Evolutionary conservation across 2,113 vertebrate genomes (phyloP).

Genomic region (Rhinogobius similis): DNA sequence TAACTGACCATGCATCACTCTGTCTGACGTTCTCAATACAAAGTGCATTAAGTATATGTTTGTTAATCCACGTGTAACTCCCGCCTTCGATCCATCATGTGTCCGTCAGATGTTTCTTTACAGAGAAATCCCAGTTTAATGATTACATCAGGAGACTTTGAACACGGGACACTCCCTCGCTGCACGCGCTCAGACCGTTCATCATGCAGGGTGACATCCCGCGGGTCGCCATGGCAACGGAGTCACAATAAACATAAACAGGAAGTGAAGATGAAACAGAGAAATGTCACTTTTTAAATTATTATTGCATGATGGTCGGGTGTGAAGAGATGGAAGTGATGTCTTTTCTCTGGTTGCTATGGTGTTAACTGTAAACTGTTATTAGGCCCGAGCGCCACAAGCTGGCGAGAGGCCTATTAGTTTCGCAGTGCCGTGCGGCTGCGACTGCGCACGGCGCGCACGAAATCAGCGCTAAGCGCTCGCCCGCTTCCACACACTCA

Average conservation of each 20-base stretch:
- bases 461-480: no score
- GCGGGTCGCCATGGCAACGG: neutral
- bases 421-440: no score
- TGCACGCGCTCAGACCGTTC: neutral
- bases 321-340: neutral
- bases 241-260: neutral
- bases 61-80: neutral
- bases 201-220: neutral
- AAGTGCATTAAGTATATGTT: neutral
- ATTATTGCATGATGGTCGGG: no score
- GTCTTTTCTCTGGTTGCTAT: no score
- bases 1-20: no score
- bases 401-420: no score
- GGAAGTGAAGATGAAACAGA: neutral
- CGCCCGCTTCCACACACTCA: no score
- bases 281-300: neutral
- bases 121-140: neutral
- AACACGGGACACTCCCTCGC: conserved; percentile 21
- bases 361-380: no score
- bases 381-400: no score
- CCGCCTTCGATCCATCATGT: neutral
- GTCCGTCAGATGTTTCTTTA: neutral
- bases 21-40: no score
- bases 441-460: no score
- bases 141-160: conserved; percentile 19